Evolutionary conservation across 2,113 vertebrate species (phyloP), one percentile per base, ranked within the genome.

Genomic region (Bubalus kerabau): DNA sequence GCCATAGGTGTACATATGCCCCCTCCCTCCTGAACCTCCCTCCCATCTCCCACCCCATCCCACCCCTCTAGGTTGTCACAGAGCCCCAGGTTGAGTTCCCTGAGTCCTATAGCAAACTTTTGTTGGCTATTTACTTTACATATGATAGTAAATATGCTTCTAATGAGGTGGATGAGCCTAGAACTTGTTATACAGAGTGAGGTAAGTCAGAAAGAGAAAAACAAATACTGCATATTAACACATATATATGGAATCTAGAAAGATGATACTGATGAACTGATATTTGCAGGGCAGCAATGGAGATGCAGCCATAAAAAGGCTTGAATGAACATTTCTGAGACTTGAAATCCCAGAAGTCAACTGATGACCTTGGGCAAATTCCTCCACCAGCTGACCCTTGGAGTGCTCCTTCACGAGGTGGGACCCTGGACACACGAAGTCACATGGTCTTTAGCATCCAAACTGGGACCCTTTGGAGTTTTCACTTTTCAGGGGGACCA

Each of bases 371-470:
- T 50, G 54, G 56, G 46, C 50, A 28, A 11, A 2, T 28, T 16
- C 36, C 23, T 2, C 40, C 0, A 0, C 8, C 21, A 2, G 54
- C 30, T 1, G 0, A 8, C 28, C 56, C 40, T 32, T 52, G 0
- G 74, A 16, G 7, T 2, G 7, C 9, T 28, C 57, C 2, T 23
- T 17, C 76, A 6, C 0, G 1, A 8, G 16, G 28, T 6, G 40
- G 28, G 9, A 5, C 5, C 2, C 7, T 2, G 21, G 28, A 0
- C 11, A 0, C 3, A 2, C 0, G 8, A 14, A 19, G 7, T 26
- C 11, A 0, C 0, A 6, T 7, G 2, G 5, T 28, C 46, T 30
- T 56, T 0, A 10, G n/a, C 56, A 1, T 3, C 80, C 10, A 7
- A 11, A 14, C 10, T 0, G 32, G 56, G 14, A 12, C 3, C 5